Percentiles rank a stretch among this genome's conserved stretches.
Conservation (phyloP, 1,140 invertebrate genomes). For the Sitobion miscanthi region DNA sequence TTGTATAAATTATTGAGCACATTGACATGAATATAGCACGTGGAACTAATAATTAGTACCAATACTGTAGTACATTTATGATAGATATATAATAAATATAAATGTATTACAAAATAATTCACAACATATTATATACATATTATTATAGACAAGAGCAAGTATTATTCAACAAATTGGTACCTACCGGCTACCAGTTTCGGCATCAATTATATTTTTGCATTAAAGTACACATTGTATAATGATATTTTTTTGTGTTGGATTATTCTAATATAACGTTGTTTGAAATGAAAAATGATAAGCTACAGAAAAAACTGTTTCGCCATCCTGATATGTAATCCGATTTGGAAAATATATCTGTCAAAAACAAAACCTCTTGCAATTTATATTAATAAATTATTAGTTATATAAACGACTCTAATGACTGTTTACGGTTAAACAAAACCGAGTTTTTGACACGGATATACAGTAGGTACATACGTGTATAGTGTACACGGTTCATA, state of each 20-base stretch:
- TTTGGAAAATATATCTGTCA: slow-evolving; percentile 1
- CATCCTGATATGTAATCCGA: not conserved
- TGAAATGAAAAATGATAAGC: not conserved
- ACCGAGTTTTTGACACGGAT: not conserved
- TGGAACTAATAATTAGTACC: not conserved
- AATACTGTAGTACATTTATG: not conserved
- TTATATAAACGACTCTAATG: slow-evolving; percentile 2
- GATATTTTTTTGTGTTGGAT: not conserved
- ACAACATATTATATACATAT: not conserved
- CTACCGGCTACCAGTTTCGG: not conserved
- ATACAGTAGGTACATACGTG: not conserved
- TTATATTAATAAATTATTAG: slow-evolving; percentile 15
- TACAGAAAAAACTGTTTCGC: not conserved
- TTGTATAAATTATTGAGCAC: not conserved
- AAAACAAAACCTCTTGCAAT: not conserved
- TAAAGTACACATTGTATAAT: not conserved
- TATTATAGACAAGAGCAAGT: not conserved
- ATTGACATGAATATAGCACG: not conserved
- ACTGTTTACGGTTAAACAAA: not conserved
- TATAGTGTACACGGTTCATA: not conserved
- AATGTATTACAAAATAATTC: not conserved
- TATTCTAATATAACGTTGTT: not conserved
- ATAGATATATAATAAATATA: too few species aligned
- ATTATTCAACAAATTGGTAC: not conserved
- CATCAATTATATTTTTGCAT: not conserved